phyloP scores from a whole-genome alignment of 2,113 vertebrate genomes.

The Recurvirostra avosetta region DNA sequence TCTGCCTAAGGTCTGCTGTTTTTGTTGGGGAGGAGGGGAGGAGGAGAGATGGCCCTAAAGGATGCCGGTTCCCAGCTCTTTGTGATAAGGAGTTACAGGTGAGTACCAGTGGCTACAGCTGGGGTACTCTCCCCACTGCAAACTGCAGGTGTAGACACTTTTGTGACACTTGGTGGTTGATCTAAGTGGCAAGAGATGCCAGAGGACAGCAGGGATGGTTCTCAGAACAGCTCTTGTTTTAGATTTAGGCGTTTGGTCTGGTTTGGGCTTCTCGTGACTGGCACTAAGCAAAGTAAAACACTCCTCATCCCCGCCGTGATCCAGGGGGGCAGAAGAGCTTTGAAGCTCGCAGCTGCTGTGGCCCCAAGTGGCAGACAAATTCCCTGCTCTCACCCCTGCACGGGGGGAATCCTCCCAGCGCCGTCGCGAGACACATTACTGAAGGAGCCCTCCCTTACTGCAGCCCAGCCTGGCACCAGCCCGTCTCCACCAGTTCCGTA shows the following conservation, averaged over 20 bases:
- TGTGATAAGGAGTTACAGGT: not conserved
- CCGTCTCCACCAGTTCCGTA: not conserved
- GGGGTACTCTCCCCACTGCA: not conserved
- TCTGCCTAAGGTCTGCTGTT: slow-evolving; percentile 29
- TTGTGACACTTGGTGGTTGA: not conserved
- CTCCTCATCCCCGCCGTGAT: rapidly evolving
- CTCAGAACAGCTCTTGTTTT: not conserved
- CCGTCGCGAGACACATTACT: not conserved
- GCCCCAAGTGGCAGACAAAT: rapidly evolving
- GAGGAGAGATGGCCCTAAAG: not conserved
- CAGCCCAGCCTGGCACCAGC: not conserved
- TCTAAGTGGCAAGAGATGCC: rapidly evolving
- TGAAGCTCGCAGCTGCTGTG: not conserved
- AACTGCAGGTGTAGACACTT: not conserved
- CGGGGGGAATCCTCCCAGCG: not conserved
- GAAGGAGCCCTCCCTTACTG: not conserved
- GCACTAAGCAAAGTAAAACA: too few relatives aligned
- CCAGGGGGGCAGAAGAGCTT: not conserved
- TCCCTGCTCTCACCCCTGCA: not conserved
- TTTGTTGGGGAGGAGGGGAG: not conserved
- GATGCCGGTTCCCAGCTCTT: not conserved
- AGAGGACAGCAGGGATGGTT: not conserved
- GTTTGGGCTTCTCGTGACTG: not conserved
- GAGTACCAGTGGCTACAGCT: not conserved
- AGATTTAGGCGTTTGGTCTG: not conserved